phyloP scores from a whole-genome alignment of 2,888 invertebrate genomes.

The Prosapia bicincta region DNA sequence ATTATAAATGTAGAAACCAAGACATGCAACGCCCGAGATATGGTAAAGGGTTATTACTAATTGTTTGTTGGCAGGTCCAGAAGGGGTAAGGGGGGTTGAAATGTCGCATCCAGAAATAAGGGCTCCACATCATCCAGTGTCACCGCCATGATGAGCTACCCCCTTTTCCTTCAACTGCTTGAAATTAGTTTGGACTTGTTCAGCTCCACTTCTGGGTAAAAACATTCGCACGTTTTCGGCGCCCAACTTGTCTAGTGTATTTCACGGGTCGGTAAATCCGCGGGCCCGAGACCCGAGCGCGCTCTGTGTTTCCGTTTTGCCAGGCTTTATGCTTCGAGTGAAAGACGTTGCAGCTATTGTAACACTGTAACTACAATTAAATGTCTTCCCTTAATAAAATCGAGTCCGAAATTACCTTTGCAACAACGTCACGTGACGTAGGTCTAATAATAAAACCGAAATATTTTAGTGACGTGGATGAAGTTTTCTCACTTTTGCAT shows the following conservation, averaged over 20 bases:
- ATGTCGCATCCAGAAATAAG: neutral
- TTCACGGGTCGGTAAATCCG: neutral
- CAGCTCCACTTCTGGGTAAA: conserved; percentile 7
- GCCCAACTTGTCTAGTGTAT: neutral
- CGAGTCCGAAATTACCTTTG: too few species aligned
- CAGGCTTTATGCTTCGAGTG: too few species aligned
- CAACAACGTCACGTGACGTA: too few species aligned
- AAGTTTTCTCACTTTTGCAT: too few species aligned
- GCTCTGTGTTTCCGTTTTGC: too few species aligned
- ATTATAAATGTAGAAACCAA: neutral
- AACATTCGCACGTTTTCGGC: neutral
- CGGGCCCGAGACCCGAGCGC: too few species aligned
- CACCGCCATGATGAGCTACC: neutral
- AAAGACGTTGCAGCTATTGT: too few species aligned
- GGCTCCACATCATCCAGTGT: neutral
- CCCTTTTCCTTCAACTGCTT: conserved; percentile 9
- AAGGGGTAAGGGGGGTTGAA: neutral
- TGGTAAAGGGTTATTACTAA: neutral
- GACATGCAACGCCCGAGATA: neutral
- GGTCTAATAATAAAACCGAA: too few species aligned
- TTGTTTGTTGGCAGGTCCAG: conserved; percentile 2
- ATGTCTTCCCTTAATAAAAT: too few species aligned
- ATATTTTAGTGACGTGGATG: too few species aligned
- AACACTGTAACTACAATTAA: too few species aligned
- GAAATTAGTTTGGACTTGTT: conserved; percentile 27